These are phyloP conservation scores for Pissodes strobi DNA, from an alignment of 1,140 invertebrate species.

Conservation along the genomic window DNA sequence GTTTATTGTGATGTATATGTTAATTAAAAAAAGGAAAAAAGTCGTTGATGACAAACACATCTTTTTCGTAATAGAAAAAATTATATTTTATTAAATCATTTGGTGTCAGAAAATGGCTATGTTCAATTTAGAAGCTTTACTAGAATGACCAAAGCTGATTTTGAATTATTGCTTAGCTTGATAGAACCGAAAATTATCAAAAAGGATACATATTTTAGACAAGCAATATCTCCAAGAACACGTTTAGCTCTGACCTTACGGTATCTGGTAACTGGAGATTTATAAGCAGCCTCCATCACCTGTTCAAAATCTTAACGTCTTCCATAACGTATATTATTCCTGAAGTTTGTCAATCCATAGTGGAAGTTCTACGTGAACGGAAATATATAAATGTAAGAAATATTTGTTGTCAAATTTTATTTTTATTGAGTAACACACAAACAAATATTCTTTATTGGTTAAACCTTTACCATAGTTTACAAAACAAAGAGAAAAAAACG, in stretches of 20 bases:
- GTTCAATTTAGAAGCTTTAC: too few relatives aligned
- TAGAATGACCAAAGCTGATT: background rate
- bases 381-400: background rate
- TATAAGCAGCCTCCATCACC: too few relatives aligned
- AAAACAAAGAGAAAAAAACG: too few relatives aligned
- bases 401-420: too few relatives aligned
- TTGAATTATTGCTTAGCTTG: background rate
- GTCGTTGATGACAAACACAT: background rate
- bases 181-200: background rate
- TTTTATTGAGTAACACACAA: background rate
- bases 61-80: too few relatives aligned
- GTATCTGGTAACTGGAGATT: too few relatives aligned
- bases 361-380: background rate
- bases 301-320: too few relatives aligned
- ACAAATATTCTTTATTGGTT: background rate
- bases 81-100: too few relatives aligned
- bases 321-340: background rate
- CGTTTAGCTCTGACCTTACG: too few relatives aligned
- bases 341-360: background rate
- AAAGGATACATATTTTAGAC: background rate
- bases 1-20: too few relatives aligned
- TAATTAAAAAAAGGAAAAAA: too few relatives aligned
- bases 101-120: too few relatives aligned
- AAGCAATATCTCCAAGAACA: background rate
- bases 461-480: background rate